phyloP scores from a whole-genome alignment of 2,888 invertebrate species.

The Apamea epomidion region DNA sequence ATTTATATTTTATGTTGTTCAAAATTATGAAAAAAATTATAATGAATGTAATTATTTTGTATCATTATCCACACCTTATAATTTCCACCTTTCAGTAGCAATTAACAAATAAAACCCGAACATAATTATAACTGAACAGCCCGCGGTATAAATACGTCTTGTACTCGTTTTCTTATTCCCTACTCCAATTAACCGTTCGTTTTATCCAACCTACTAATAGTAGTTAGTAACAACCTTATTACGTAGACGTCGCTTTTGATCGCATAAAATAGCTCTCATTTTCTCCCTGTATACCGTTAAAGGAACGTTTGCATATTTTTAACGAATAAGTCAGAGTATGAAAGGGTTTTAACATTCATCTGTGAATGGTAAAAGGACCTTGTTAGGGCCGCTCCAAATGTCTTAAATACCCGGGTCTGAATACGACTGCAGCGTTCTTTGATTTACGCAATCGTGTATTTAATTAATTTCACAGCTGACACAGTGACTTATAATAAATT shows the following conservation, averaged over 20 bases:
- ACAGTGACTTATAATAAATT: conserved; percentile 67
- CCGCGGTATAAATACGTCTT: conserved; percentile 34
- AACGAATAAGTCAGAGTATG: conserved; percentile 83
- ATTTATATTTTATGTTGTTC: not conserved
- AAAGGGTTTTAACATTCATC: conserved; percentile 81
- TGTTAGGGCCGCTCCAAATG: conserved; percentile 85
- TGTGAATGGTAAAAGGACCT: conserved; percentile 82
- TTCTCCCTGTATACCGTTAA: conserved; percentile 70
- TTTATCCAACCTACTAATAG: conserved; percentile 64
- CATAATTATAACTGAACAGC: conserved; percentile 37
- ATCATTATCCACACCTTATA: not conserved
- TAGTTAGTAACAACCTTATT: conserved; percentile 77
- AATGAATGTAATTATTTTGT: not conserved
- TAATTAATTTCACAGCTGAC: conserved; percentile 74
- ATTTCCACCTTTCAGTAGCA: conserved; percentile 22
- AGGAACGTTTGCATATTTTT: conserved; percentile 81
- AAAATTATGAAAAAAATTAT: not conserved
- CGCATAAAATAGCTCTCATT: conserved; percentile 80
- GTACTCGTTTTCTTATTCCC: conserved; percentile 52
- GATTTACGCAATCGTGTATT: conserved; percentile 72
- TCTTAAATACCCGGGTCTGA: conserved; percentile 81
- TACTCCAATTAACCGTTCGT: conserved; percentile 71
- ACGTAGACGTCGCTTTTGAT: conserved; percentile 75
- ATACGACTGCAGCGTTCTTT: conserved; percentile 69
- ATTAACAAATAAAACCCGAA: conserved; percentile 34